Base-by-base conservation (phyloP, 2,888 invertebrate genomes). In the Minunthozetes semirufus region DNA sequence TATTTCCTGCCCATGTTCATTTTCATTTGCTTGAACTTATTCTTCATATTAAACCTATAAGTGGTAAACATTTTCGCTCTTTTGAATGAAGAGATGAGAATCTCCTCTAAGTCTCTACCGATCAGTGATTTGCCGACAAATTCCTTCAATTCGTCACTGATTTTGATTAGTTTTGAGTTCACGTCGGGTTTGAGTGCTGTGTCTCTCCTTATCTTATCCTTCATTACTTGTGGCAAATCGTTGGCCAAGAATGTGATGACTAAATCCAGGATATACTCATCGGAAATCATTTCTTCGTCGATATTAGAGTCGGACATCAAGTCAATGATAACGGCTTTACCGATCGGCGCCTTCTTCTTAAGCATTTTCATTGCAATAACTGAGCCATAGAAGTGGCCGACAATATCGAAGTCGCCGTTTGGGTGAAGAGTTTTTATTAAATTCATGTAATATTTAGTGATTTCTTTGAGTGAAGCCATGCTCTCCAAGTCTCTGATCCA, bases 331-430 rank as follows among this genome's bases (percentile, higher is more conserved):
- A 48, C 72, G 19, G 46, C 72, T 15, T 48, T 85, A 61, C 87
- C 85, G 78, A 86, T 84, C 82, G 94, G 92, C 73, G 97, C 85
- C 82, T 91, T 90, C 33, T 33, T 33, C 46, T 90, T 84, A 29
- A 92, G 92, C 89, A 98, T 96, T 85, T 97, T 96, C 82, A 94
- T 93, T 25, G 94, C 96, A 48, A 98, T 90, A 80, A 91, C 89
- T 61, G 94, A 93, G 77, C 99, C 98, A 84, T 92, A 97, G 0
- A 97, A 97, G 85, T 99, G 98, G 1, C 97, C 98, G 63, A 92
- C 88, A 78, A 99, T 85, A 72, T 89, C 88, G 86, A 94, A 96
- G 3, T 96, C 94, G 77, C 94, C 92, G 76, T 85, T 84, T 9
- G 89, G 88, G 84, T 94, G 93, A 71, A 90, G 85, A 73, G 86